These are phyloP conservation scores for Battus philenor DNA, from an alignment of 1,140 invertebrate species.

Conservation along the genomic window DNA sequence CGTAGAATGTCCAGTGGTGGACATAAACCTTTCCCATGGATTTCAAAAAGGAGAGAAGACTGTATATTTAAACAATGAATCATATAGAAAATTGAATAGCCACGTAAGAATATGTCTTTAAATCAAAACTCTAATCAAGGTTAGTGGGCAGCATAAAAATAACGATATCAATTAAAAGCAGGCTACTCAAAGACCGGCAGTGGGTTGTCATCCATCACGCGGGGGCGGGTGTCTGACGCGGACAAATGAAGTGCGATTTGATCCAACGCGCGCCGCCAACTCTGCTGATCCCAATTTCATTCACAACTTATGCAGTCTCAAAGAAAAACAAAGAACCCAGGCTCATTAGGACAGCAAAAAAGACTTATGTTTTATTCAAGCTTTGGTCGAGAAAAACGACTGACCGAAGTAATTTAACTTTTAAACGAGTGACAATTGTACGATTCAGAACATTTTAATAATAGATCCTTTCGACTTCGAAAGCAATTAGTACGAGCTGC, in stretches of 20 bases:
- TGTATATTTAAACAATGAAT: no score
- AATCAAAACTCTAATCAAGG: constrained; percentile 1
- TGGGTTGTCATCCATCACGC: constrained; percentile 44
- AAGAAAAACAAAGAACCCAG: constrained; percentile 59
- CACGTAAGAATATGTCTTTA: not conserved
- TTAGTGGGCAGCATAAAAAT: constrained; percentile 45
- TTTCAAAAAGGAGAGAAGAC: no score
- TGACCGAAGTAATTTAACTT: constrained; percentile 70
- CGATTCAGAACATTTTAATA: constrained; percentile 49
- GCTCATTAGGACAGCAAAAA: constrained; percentile 66
- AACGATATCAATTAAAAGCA: constrained; percentile 66
- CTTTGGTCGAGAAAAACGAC: constrained; percentile 44
- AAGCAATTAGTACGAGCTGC: constrained; percentile 31
- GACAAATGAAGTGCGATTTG: constrained; percentile 73
- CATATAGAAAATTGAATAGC: no score
- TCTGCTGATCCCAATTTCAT: constrained; percentile 55
- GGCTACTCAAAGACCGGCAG: constrained; percentile 33
- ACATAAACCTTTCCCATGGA: no score
- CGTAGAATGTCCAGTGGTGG: no score
- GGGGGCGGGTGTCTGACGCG: constrained; percentile 41
- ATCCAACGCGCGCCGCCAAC: constrained; percentile 40
- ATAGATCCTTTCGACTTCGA: constrained; percentile 28
- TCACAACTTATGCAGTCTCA: constrained; percentile 67
- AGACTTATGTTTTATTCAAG: constrained; percentile 72
- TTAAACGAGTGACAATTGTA: constrained; percentile 68